Evolutionary conservation across 1,140 invertebrate genomes (phyloP).

Genomic region (Atta colombica): DNA sequence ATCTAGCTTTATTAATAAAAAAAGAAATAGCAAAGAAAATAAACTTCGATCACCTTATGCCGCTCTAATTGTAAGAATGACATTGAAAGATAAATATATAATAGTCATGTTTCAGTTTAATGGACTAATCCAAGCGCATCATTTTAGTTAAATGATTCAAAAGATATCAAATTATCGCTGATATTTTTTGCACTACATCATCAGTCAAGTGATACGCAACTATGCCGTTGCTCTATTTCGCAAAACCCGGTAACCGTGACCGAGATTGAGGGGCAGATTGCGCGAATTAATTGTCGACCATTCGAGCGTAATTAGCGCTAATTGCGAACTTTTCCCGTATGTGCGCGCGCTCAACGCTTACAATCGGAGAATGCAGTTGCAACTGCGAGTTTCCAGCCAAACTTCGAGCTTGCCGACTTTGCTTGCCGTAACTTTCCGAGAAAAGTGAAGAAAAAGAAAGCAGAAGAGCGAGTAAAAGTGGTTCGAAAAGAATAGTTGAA

Average conservation of each 20-base stretch:
- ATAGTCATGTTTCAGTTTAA: not conserved
- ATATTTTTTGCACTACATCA: constrained; percentile 33
- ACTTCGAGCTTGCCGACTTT: constrained; percentile 49
- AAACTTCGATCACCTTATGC: too few relatives aligned
- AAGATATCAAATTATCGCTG: constrained; percentile 24
- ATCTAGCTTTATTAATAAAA: too few relatives aligned
- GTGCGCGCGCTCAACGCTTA: constrained; percentile 38
- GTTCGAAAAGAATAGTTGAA: not conserved
- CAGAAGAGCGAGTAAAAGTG: constrained; percentile 44
- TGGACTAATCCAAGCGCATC: not conserved
- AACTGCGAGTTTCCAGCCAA: constrained; percentile 48
- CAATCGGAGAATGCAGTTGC: constrained; percentile 61
- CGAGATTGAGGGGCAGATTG: constrained; percentile 60
- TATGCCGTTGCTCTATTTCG: constrained; percentile 43
- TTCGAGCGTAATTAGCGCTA: constrained; percentile 63
- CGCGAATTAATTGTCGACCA: constrained; percentile 63
- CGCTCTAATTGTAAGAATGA: too few relatives aligned
- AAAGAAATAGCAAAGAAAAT: too few relatives aligned
- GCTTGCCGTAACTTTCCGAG: constrained; percentile 50
- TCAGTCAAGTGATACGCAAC: constrained; percentile 50
- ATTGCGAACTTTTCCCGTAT: constrained; percentile 64
- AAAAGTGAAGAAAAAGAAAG: constrained; percentile 50
- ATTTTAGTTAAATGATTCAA: constrained; percentile 38
- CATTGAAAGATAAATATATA: not conserved
- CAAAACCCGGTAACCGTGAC: constrained; percentile 62